These are phyloP conservation scores for Apodemus sylvaticus DNA, from an alignment of 2,113 vertebrate species.

Conservation along the genomic window DNA sequence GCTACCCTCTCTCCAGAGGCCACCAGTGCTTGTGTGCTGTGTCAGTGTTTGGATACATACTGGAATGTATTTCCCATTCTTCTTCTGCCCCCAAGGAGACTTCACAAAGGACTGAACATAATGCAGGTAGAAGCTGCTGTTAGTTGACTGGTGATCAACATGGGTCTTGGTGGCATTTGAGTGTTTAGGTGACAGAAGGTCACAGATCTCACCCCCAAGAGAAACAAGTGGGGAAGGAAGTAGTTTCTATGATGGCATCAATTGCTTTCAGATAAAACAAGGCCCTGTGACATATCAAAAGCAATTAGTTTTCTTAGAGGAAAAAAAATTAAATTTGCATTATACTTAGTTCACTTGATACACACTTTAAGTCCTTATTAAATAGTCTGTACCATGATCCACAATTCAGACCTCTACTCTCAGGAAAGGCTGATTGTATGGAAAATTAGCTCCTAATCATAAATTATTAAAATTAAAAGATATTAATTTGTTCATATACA, in stretches of 20 bases:
- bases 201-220: not conserved
- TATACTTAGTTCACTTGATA: not conserved
- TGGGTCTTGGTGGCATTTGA: not conserved
- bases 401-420: not conserved
- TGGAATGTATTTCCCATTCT: not conserved
- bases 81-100: not conserved
- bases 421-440: not conserved
- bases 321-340: not conserved
- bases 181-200: not conserved
- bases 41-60: not conserved
- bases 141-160: too few relatives aligned
- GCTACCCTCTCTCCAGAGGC: not conserved
- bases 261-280: not conserved
- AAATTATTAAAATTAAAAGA: not conserved
- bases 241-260: not conserved
- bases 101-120: not conserved
- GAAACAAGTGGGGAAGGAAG: not conserved
- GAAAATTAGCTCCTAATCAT: not conserved
- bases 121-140: not conserved
- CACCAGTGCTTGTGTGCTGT: constrained; percentile 15
- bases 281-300: not conserved
- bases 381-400: not conserved
- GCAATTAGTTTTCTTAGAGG: not conserved
- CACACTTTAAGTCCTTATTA: not conserved
- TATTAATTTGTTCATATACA: not conserved